Conservation (phyloP, 1,140 invertebrate species). For the Belonocnema kinseyi region DNA sequence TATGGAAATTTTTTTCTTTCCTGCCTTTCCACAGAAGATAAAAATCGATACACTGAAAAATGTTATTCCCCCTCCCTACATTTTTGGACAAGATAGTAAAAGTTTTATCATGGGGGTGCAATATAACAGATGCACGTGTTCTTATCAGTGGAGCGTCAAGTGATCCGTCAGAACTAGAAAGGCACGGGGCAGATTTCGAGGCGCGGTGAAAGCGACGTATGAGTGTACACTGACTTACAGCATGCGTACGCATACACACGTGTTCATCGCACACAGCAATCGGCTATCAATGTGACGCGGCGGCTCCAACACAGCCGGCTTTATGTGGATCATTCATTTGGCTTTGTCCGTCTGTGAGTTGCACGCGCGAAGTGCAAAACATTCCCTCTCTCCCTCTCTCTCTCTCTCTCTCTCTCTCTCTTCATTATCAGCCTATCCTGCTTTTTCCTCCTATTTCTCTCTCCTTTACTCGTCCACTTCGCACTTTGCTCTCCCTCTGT, state of each 20-base stretch:
- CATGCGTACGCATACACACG: slow-evolving; percentile 48
- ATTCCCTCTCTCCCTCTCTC: slow-evolving; percentile 16
- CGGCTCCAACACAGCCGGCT: neutral
- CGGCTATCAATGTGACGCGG: neutral
- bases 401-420: slow-evolving; percentile 35
- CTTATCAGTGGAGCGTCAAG: slow-evolving; percentile 4
- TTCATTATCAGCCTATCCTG: slow-evolving; percentile 30
- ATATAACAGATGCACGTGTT: neutral
- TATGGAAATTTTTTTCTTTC: too few species aligned
- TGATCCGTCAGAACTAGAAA: slow-evolving; percentile 35
- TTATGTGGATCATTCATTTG: neutral
- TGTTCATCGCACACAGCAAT: neutral
- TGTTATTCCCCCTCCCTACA: too few species aligned
- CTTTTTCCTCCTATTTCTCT: neutral
- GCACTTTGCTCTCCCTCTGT: slow-evolving; percentile 13
- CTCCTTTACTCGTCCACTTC: slow-evolving; percentile 19
- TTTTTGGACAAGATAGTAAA: neutral
- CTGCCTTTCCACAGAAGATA: too few species aligned
- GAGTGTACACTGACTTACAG: too few species aligned
- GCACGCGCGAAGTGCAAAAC: slow-evolving; percentile 50
- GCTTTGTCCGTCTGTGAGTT: slow-evolving; percentile 37
- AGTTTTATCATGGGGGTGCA: neutral
- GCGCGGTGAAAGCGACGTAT: slow-evolving; percentile 58
- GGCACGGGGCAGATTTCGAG: slow-evolving; percentile 47
- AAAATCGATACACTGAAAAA: too few species aligned